Base-by-base conservation (phyloP, 1,140 invertebrate genomes). In the Mactra quadrangularis region DNA sequence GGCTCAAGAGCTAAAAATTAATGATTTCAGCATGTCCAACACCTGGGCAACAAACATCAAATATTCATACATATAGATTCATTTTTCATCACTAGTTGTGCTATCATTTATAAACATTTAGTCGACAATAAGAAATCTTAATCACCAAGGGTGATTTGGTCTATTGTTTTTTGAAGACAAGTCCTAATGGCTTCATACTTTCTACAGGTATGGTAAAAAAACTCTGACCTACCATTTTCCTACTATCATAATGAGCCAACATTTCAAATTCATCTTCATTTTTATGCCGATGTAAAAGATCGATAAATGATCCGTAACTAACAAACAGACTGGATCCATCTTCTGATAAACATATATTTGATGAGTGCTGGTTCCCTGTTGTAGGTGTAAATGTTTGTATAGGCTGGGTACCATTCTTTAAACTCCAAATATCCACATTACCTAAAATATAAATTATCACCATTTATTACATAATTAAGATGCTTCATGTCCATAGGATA, bases 361-460 rank as follows among this genome's bases (percentile, higher is more conserved):
- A 33, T 6, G n/a, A 22, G 38, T 41, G 41, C 38, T 66, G 62
- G 60, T 55, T 35, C 68, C 76, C 82, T 13, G 50, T 60, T 60
- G 66, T 45, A 70, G 77, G 77, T 35, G 55, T 78, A 17, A 78
- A 60, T 9, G 87, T 87, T 33, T 87, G 81, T 19, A 87, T 38
- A 7, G 87, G 86, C 22, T 82, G 66, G 19, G 84, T 84, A 45
- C 83, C 85, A 53, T 76, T 75, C 27, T 87, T 76, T 47, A 88
- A 86, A 25, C 76, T 84, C 91, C 91, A 92, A 19, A 91, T 82
- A 74, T 92, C 91, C n/a, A 91, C 86, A 87, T 89, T 86, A 41
- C 89, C 90, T 91, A 55, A 9, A 83, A 78, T 38, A n/a, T 33
- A 19, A 59, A 33, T 31, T 41, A 15, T 41, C 15, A 41, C 38